A percentile compares a stretch with the other conserved stretches of the same genome.
Evolutionary conservation across 2,797 vertebrate species (phyloP).

Genomic region (Pachyuromys duprasi): DNA sequence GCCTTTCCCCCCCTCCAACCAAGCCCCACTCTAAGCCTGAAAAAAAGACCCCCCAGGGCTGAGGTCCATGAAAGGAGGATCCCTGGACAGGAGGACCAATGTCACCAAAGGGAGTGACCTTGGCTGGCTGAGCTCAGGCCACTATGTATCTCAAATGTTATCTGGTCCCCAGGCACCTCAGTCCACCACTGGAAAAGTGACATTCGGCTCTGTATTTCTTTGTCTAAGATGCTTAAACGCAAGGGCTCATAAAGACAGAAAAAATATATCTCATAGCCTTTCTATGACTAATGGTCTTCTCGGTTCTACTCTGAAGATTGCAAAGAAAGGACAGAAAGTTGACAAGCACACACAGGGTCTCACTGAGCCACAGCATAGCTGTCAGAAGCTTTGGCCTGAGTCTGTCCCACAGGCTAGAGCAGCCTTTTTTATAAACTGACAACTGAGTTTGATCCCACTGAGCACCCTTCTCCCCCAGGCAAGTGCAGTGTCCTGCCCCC

Average conservation of each 20-base stretch:
- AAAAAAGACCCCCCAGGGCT: background rate
- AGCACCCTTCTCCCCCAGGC: background rate
- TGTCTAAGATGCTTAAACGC: background rate
- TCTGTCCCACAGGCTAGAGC: background rate
- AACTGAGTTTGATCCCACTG: background rate
- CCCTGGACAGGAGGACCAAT: too few relatives aligned
- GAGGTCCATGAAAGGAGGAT: background rate
- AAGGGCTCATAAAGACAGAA: background rate
- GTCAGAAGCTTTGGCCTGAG: background rate
- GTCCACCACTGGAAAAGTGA: background rate
- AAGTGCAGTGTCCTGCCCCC: background rate
- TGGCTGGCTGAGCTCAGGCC: background rate
- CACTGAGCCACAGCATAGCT: background rate
- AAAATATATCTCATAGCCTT: background rate
- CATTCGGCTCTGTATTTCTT: background rate
- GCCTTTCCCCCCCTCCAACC: background rate
- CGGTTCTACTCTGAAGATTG: background rate
- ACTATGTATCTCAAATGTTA: background rate
- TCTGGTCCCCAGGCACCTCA: background rate
- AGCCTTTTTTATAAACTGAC: background rate
- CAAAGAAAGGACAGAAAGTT: background rate
- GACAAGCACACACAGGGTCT: background rate
- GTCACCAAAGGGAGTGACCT: background rate
- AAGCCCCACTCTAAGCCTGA: constrained; percentile 7
- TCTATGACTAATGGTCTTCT: background rate